These are phyloP conservation scores for Aromia moschata DNA, from an alignment of 2,888 invertebrate genomes.

Conservation along the genomic window DNA sequence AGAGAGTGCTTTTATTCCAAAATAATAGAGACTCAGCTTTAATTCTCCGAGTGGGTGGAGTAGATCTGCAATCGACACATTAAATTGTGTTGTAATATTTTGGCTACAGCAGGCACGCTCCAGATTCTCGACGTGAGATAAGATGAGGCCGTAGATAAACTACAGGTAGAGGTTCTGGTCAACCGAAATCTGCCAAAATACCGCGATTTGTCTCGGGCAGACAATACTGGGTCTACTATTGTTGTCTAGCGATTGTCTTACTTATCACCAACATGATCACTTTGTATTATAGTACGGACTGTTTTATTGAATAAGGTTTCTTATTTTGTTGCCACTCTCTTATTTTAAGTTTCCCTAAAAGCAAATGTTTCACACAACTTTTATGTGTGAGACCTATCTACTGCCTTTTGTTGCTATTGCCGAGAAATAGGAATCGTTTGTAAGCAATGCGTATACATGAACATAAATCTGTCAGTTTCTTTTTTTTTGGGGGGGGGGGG, in stretches of 20 bases:
- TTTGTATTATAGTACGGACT: conserved; percentile 16
- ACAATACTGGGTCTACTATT: conserved; percentile 52
- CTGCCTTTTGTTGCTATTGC: conserved; percentile 6
- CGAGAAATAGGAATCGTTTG: no score
- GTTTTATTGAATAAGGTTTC: conserved; percentile 19
- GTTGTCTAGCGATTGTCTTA: conserved; percentile 50
- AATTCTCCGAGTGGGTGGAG: conserved; percentile 22
- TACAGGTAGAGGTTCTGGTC: conserved; percentile 47
- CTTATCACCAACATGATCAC: conserved; percentile 49
- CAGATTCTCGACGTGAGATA: conserved; percentile 40
- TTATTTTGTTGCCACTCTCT: conserved; percentile 18
- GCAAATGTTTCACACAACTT: conserved; percentile 16
- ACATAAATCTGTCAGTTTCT: no score
- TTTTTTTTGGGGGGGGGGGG: no score
- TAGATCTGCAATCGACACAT: conserved; percentile 23
- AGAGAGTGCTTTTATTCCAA: conserved; percentile 7
- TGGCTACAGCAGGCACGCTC: conserved; percentile 46
- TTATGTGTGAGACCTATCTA: conserved; percentile 6
- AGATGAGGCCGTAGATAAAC: conserved; percentile 47
- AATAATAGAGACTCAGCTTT: conserved; percentile 17
- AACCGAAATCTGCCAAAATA: conserved; percentile 55
- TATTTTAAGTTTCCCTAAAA: conserved; percentile 2
- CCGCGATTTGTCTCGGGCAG: conserved; percentile 47
- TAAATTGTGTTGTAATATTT: conserved; percentile 28
- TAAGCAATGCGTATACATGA: no score